These are phyloP conservation scores for Tachycineta bicolor DNA, from an alignment of 2,113 vertebrate genomes.

Conservation along the genomic window DNA sequence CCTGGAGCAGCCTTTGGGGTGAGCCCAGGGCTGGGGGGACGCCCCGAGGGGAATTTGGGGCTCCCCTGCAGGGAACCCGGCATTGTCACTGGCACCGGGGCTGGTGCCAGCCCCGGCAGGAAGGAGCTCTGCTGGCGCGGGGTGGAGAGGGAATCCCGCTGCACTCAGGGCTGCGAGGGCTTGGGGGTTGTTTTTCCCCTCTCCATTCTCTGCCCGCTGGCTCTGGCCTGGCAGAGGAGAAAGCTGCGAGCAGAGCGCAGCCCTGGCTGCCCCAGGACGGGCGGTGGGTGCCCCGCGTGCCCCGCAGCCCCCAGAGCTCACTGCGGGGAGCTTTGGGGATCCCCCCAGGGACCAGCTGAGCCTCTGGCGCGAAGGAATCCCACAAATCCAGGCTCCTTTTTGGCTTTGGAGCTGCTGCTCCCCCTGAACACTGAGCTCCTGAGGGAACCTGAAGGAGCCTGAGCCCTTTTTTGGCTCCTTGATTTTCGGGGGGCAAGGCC, in stretches of 20 bases:
- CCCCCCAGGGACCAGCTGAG: too few relatives aligned
- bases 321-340: too few relatives aligned
- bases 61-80: too few relatives aligned
- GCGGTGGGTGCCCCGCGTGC: too few relatives aligned
- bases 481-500: background rate
- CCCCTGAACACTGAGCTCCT: background rate
- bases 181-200: too few relatives aligned
- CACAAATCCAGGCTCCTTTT: background rate
- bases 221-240: background rate
- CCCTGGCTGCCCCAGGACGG: too few relatives aligned
- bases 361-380: background rate
- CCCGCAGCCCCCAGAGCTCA: too few relatives aligned
- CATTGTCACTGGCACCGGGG: too few relatives aligned
- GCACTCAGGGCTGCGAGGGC: background rate
- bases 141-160: background rate
- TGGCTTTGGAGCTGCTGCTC: background rate
- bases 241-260: background rate
- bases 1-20: background rate
- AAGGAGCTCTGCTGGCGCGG: background rate
- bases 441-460: background rate
- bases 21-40: background rate
- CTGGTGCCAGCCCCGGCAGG: background rate
- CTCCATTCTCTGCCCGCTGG: background rate
- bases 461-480: background rate
- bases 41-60: background rate